A percentile compares a stretch with the other conserved stretches of the same genome.
Evolutionary conservation across 2,888 invertebrate species (phyloP).

Genomic region (Cataglyphis albicans): DNA sequence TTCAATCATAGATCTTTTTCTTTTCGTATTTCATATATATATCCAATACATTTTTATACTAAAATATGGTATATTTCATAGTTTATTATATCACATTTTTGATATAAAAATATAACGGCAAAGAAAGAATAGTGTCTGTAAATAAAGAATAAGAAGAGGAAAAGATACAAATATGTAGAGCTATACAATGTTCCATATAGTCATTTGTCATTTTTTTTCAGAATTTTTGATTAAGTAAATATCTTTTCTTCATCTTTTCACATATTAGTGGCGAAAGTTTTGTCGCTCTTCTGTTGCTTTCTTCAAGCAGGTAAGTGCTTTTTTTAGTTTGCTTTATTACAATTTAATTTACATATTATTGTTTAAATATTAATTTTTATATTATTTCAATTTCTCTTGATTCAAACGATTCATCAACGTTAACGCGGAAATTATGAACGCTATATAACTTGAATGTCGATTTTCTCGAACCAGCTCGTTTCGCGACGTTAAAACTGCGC

Average conservation of each 20-base stretch:
- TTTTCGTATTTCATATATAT: neutral
- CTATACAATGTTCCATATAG: neutral
- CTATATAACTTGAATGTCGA: neutral
- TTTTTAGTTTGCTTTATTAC: constrained; percentile 40
- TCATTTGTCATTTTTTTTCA: neutral
- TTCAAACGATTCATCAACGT: neutral
- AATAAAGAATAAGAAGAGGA: neutral
- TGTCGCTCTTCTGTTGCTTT: constrained; percentile 24
- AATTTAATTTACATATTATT: constrained; percentile 7
- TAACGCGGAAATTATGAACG: neutral
- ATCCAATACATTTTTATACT: neutral
- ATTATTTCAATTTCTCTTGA: constrained; percentile 11
- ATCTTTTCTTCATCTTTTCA: neutral
- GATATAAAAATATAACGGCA: neutral
- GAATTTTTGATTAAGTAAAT: neutral
- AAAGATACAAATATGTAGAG: constrained; percentile 6
- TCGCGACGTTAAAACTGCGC: constrained; percentile 7
- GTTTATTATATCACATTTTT: constrained; percentile 13
- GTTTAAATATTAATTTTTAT: constrained; percentile 11
- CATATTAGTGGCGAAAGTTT: constrained; percentile 28
- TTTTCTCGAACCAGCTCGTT: constrained; percentile 10
- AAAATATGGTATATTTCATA: constrained; percentile 10
- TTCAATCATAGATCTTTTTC: neutral
- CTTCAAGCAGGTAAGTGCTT: constrained; percentile 60
- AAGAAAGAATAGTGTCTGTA: neutral